phyloP scores from a whole-genome alignment of 1,140 invertebrate species.

The Sarcophaga peregrina region DNA sequence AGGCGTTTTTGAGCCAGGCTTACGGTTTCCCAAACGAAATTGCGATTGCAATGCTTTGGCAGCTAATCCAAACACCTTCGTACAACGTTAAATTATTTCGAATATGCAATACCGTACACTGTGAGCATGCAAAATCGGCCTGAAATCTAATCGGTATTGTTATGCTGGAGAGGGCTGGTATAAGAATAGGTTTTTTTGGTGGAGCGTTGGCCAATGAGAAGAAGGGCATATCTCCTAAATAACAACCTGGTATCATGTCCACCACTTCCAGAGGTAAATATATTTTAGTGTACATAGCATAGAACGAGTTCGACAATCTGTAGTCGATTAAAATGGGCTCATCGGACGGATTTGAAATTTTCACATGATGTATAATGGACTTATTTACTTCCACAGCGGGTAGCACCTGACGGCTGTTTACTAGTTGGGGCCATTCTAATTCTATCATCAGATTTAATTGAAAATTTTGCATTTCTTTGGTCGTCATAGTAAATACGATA shows the following conservation, averaged over 20 bases:
- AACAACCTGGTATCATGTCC: conserved; percentile 54
- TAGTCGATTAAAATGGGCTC: conserved; percentile 58
- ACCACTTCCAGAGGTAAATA: conserved; percentile 62
- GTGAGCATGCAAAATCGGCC: conserved; percentile 60
- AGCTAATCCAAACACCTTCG: conserved; percentile 83
- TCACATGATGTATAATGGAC: conserved; percentile 53
- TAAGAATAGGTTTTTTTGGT: conserved; percentile 48
- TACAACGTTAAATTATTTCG: conserved; percentile 94
- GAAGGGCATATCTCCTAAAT: conserved; percentile 55
- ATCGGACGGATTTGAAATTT: conserved; percentile 58
- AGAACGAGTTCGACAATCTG: conserved; percentile 55
- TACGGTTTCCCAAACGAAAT: conserved; percentile 91
- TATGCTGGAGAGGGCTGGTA: conserved; percentile 58
- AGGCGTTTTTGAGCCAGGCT: conserved; percentile 79
- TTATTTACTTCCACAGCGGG: conserved; percentile 60
- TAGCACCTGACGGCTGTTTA: conserved; percentile 50
- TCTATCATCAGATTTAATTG: conserved; percentile 59
- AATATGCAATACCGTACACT: conserved; percentile 67
- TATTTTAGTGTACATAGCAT: conserved; percentile 50
- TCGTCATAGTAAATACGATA: conserved; percentile 57
- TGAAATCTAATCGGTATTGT: conserved; percentile 64
- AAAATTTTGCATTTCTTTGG: conserved; percentile 56
- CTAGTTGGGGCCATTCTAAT: conserved; percentile 63
- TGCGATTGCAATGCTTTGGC: conserved; percentile 86
- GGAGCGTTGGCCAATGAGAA: conserved; percentile 54